Evolutionary conservation across 2,797 vertebrate genomes (phyloP), one percentile per base, ranked within the genome.

Genomic region (Gadopsis marmoratus): DNA sequence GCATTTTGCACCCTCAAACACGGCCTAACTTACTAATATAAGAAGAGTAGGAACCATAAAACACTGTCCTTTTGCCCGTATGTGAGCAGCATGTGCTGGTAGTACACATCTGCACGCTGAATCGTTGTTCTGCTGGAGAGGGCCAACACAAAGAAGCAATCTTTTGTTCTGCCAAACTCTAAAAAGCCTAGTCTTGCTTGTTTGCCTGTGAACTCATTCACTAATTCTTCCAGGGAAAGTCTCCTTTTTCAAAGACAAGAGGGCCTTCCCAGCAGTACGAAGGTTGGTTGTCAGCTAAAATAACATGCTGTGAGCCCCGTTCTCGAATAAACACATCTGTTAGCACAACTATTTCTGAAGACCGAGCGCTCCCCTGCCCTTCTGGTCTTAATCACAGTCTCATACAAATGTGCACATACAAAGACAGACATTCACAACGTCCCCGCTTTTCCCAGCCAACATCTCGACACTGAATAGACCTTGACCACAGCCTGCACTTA

Each of bases 251-350:
- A 66, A 71, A 78, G 65, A 65, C 47, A 37, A 16, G 31, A 31
- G 29, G 14, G 50, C 33, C 67, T 26, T 43, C 35, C n/a, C 72
- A 33, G 79, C 35, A 67, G 72, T 23, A 12, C 43, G 58, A 87
- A 53, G 41, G 67, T 35, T 37, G 55, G 61, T 6, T 59, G 51
- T 65, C 55, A n/a, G 62, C 79, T 79, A 83, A 89, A 90, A 90
- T 87, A 88, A 2, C 84, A 55, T 23, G 84, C 85, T 86, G 80
- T 59, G 86, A 82, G 75, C 53, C 2, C 19, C 9, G 2, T 74
- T 83, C 85, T 88, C 82, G 55, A 35, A 79, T 79, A 74, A 81
- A 85, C 83, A 83, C 81, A 85, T 82, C 48, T 89, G 85, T 86
- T 84, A 50, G 64, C 63, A 4, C 60, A 71, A 71, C 74, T 72